phyloP scores from a whole-genome alignment of 2,888 invertebrate genomes.

The Diplazon laetatorius region DNA sequence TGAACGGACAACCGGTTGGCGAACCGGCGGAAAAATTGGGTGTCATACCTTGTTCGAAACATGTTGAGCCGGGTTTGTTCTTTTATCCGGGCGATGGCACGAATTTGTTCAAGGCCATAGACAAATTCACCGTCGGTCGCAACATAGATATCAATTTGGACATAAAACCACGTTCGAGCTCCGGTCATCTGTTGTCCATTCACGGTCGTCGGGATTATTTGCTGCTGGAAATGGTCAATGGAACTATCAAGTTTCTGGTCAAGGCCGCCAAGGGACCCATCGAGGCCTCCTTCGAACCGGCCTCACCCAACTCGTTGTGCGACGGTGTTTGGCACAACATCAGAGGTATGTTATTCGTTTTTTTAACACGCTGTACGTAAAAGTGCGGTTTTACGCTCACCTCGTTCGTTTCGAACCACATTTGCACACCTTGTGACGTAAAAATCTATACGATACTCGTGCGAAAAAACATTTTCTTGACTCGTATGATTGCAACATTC shows the following conservation, averaged over 20 bases:
- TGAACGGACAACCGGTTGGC: constrained; percentile 87
- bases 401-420: too few relatives aligned
- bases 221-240: constrained; percentile 93
- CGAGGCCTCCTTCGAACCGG: constrained; percentile 87
- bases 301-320: constrained; percentile 89
- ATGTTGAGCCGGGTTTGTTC: constrained; percentile 92
- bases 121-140: constrained; percentile 91
- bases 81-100: constrained; percentile 90
- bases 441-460: too few relatives aligned
- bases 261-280: constrained; percentile 93
- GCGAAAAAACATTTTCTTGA: too few relatives aligned
- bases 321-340: constrained; percentile 98
- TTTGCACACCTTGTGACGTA: too few relatives aligned
- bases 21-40: constrained; percentile 85
- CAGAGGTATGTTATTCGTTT: constrained; percentile 84
- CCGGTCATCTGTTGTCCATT: constrained; percentile 93
- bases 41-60: constrained; percentile 90
- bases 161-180: constrained; percentile 92
- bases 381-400: too few relatives aligned
- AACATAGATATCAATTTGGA: constrained; percentile 92
- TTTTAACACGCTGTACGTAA: too few relatives aligned
- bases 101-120: constrained; percentile 87
- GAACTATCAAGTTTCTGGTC: constrained; percentile 91
- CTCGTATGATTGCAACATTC: too few relatives aligned
- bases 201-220: constrained; percentile 93